Base-by-base conservation (phyloP, 2,888 invertebrate genomes). In the Pterostichus niger region DNA sequence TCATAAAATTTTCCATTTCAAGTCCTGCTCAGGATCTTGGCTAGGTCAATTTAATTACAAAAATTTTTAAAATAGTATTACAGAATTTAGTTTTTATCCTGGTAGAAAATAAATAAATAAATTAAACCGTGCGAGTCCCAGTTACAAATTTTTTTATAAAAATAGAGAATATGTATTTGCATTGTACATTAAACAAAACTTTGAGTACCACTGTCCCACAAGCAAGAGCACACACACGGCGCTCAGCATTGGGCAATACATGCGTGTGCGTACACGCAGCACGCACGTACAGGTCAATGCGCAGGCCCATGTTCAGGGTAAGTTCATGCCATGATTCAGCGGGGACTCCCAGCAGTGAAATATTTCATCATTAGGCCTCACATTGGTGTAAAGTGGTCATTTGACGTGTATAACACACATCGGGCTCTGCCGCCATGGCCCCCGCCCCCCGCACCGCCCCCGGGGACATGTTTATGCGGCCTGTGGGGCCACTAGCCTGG, bases 371-470 rank as follows among this genome's bases (percentile, higher is more conserved):
- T 91, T 91, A 91, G 87, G 85, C 86, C 88, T 87, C 88, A 88
- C 90, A 90, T 90, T 88, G 89, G 89, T 89, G 90, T 90, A 91
- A 90, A 91, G 90, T 90, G 91, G 91, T 90, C 91, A 91, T 91
- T 91, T 91, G 90, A 90, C 88, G 89, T 90, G 89, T 89, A 89
- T 87, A 89, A 89, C 89, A 89, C 87, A 87, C 85, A 84, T 79
- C 83, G 85, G 82, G 86, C 85, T 86, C 84, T 85, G 85, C 83
- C 84, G 84, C 85, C 33, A 17, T 13, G 11, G 49, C 44, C 52
- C 15, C 54, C 64, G 33, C 71, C 24, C 33, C 52, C 11, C 17
- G n/a, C 56, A 44, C 71, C 24, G 54, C 61, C 44, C 79, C 52
- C 64, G 44, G 82, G 82, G 82, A 82, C 44, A 56, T 59, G 75